Evolutionary conservation across 2,797 vertebrate genomes (phyloP), one percentile per base, ranked within the genome.

Genomic region (Pseudomugil tenellus): DNA sequence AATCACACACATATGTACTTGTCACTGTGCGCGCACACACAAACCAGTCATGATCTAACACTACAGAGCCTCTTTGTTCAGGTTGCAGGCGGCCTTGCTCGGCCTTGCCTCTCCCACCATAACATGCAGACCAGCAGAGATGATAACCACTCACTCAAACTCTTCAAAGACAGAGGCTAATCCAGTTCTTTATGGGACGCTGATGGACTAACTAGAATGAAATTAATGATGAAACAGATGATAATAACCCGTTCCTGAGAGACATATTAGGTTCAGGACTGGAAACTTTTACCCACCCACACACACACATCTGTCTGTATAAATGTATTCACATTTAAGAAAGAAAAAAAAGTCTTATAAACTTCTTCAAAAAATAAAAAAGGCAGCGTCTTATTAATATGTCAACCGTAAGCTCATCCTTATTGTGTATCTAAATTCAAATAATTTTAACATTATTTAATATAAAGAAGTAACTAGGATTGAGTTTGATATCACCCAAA

Each of bases 41-140:
- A 53, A 60, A 71, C 59, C 37, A 31, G 54, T 58, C 72, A 74
- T 82, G 74, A 82, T 86, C 84, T 68, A 80, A 85, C 79, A 85
- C 84, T 81, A 90, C 75, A 91, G 86, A 85, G 80, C 70, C 81
- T 86, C 89, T 91, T 92, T 92, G 89, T 91, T 85, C 81, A 71
- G 70, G 77, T 79, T 67, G 66, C 64, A 81, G 79, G 67, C 76
- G 63, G 70, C 32, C 68, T 74, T 60, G 65, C 76, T 67, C 76
- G 74, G 86, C 74, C 79, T 83, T 82, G 80, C 72, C 76, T 71
- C 77, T 81, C 68, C 67, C 82, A 64, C 67, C 70, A 84, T 58
- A 85, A 81, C 83, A 84, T 70, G 68, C 58, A 86, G 79, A 74
- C 80, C 63, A 62, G 67, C 58, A 76, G 62, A 84, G 77, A 78